These are phyloP conservation scores for Steinernema scapterisci DNA, from an alignment of 2,888 invertebrate species.

Conservation along the genomic window DNA sequence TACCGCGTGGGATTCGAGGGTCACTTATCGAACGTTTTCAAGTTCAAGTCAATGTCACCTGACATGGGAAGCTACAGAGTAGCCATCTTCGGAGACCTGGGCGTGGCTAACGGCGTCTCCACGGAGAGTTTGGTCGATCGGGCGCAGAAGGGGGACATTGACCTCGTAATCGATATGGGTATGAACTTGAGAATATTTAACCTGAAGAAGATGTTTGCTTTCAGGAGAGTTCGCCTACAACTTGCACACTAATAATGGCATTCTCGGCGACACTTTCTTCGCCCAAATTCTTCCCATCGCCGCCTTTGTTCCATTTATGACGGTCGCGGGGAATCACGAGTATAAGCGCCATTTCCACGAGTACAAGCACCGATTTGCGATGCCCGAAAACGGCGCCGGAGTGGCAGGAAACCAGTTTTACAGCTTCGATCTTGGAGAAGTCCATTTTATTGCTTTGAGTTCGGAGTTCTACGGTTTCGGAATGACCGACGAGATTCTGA, in stretches of 20 bases:
- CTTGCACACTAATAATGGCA: conserved; percentile 79
- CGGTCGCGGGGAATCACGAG: conserved; percentile 73
- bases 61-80: conserved; percentile 69
- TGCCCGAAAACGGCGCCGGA: no score
- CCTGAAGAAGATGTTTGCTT: no score
- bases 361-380: conserved; percentile 85
- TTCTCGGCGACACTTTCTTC: conserved; percentile 90
- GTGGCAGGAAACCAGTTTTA: no score
- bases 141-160: conserved; percentile 74
- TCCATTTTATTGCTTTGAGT: conserved; percentile 85
- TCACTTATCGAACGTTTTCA: conserved; percentile 50
- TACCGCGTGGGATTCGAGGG: conserved; percentile 58
- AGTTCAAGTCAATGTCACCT: conserved; percentile 51
- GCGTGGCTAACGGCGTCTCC: conserved; percentile 86
- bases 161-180: conserved; percentile 67
- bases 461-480: conserved; percentile 91
- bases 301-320: conserved; percentile 81
- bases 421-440: conserved; percentile 84
- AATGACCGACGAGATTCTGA: conserved; percentile 75
- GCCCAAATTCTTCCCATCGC: conserved; percentile 85
- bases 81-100: conserved; percentile 91
- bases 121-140: conserved; percentile 83
- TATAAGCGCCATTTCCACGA: conserved; percentile 84
- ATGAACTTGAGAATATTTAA: no score
- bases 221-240: conserved; percentile 93